Evolutionary conservation across 2,797 vertebrate species (phyloP).

Genomic region (Merluccius polli): DNA sequence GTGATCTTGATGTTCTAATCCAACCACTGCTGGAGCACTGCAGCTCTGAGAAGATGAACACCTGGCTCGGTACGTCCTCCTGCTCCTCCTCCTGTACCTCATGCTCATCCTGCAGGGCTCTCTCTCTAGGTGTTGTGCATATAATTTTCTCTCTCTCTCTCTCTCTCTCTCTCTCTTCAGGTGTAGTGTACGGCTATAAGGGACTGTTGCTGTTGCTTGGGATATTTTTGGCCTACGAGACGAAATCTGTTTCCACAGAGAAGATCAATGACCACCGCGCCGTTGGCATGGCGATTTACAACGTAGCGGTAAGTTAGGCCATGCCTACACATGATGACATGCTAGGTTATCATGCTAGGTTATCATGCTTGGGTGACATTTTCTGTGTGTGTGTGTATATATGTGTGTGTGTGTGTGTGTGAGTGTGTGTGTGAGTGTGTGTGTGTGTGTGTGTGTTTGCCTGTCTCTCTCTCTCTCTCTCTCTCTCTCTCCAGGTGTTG

Average conservation of each 20-base stretch:
- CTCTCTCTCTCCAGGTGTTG: constrained; percentile 65
- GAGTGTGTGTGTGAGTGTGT: no score
- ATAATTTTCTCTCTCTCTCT: not conserved
- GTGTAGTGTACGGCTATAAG: constrained; percentile 94
- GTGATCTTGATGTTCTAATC: constrained; percentile 87
- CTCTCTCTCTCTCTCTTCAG: constrained; percentile 41
- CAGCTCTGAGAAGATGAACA: constrained; percentile 94
- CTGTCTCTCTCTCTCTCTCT: not conserved
- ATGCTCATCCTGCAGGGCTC: not conserved
- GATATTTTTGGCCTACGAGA: constrained; percentile 94
- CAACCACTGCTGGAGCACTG: constrained; percentile 91
- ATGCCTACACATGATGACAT: constrained; percentile 13
- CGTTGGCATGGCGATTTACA: constrained; percentile 97
- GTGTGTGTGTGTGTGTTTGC: no score
- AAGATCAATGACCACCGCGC: constrained; percentile 96
- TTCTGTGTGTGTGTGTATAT: no score
- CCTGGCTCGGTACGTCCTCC: constrained; percentile 82
- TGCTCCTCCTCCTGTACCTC: not conserved
- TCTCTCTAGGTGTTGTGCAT: not conserved
- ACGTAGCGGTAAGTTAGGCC: constrained; percentile 83
- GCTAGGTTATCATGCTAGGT: not conserved
- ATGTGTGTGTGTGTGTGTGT: no score
- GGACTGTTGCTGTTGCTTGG: constrained; percentile 87
- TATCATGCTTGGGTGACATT: not conserved
- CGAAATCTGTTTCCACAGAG: constrained; percentile 93